phyloP scores from a whole-genome alignment of 2,888 invertebrate species.

The Rhodophaea formosa region DNA sequence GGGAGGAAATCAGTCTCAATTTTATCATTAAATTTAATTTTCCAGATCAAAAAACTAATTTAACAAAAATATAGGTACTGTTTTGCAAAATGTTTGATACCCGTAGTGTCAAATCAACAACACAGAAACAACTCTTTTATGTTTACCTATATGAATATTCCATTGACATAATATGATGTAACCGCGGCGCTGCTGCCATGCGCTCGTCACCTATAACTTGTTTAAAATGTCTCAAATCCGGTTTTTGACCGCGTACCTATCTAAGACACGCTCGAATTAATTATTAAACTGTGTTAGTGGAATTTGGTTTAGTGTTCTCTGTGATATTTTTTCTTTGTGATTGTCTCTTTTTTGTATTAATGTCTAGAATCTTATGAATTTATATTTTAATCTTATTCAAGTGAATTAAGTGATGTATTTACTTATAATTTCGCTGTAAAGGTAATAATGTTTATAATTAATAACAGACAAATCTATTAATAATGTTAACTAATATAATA shows the following conservation, averaged over 20 bases:
- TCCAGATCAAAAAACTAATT: no score
- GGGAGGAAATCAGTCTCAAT: no score
- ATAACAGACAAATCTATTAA: conserved; percentile 8
- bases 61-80: no score
- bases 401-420: not conserved
- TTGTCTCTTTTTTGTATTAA: not conserved
- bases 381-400: not conserved
- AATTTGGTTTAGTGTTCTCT: conserved; percentile 6
- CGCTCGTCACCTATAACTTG: not conserved
- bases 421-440: not conserved
- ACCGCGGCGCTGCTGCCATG: not conserved
- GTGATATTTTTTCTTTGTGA: conserved; percentile 22
- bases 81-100: no score
- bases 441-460: conserved; percentile 10
- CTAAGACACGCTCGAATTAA: not conserved
- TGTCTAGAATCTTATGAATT: conserved; percentile 4
- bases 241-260: not conserved
- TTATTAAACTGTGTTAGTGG: not conserved
- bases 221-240: not conserved
- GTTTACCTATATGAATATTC: not conserved
- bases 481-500: conserved; percentile 9
- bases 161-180: not conserved
- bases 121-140: not conserved
- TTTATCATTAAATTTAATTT: no score
- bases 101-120: no score